Conservation (phyloP, 2,113 vertebrate species). For the Varanus salvator region DNA sequence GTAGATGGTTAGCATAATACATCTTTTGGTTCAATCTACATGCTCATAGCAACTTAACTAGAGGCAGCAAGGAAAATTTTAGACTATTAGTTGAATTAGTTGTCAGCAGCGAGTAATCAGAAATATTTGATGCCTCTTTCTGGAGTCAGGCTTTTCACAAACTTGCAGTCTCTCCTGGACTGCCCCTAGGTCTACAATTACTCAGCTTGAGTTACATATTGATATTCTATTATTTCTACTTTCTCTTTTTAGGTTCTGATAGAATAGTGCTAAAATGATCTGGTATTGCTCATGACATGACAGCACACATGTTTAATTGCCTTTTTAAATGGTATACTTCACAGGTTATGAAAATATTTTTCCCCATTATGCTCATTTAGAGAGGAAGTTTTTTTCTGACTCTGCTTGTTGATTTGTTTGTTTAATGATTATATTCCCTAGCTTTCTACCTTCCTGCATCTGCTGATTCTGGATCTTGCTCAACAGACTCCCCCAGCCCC, state of each 20-base stretch:
- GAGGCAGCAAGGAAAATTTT: not conserved
- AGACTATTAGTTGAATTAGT: not conserved
- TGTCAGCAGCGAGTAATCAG: not conserved
- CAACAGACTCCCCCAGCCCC: slow-evolving; percentile 40
- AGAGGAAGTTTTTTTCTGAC: slow-evolving; percentile 1
- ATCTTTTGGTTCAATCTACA: not conserved
- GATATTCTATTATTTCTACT: not conserved
- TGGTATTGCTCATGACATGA: not conserved
- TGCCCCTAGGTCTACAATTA: not conserved
- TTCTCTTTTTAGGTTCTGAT: not conserved
- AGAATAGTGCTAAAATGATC: not conserved
- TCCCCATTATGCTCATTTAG: slow-evolving; percentile 40
- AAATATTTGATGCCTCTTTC: not conserved
- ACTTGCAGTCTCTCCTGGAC: not conserved
- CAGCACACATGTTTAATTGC: not conserved
- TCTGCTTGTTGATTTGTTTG: slow-evolving; percentile 46
- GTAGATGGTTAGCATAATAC: not conserved
- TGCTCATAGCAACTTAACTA: not conserved
- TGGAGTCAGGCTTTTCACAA: not conserved
- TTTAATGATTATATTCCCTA: slow-evolving; percentile 58
- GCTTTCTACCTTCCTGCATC: slow-evolving; percentile 29
- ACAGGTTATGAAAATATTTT: slow-evolving; percentile 23
- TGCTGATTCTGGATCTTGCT: slow-evolving; percentile 49
- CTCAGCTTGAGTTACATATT: not conserved
- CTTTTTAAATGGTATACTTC: slow-evolving; percentile 18